Evolutionary conservation across 2,797 vertebrate genomes (phyloP), one percentile per base, ranked within the genome.

Genomic region (Triplophysa bombifrons): DNA sequence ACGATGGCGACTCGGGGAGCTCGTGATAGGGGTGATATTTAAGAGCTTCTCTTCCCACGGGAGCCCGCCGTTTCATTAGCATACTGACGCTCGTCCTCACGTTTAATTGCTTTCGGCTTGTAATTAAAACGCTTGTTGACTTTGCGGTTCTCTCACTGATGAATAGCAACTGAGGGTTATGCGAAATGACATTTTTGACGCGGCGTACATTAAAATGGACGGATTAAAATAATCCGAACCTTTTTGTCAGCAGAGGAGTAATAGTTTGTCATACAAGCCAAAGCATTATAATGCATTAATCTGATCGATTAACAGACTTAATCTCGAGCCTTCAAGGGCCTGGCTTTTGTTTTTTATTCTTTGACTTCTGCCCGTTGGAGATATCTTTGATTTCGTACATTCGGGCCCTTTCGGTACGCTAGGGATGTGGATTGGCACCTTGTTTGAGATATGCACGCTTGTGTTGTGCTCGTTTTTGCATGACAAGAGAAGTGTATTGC

Each of bases 121-220:
- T 92, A 91, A 93, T 93, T 93, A 93, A 93, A 87, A 92, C 89
- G 90, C 90, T 91, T 93, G 93, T 94, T 93, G 92, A 93, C 92
- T 93, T 92, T 93, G 90, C 90, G 85, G 91, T 93, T 91, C 91
- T 90, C 90, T 91, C 85, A 86, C 90, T 91, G 93, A 93, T 94
- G 93, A 94, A 93, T 93, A 91, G 93, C 91, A 93, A 92, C 92
- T 90, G 89, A 90, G 91, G 91, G 90, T 93, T 93, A 90, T 91
- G 87, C 88, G 91, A 91, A 92, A 93, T 93, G 91, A 93, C 90
- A 93, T 88, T 91, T 91, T 87, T 86, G 88, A 87, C 87, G 87
- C 25, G 90, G 93, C 92, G 91, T 92, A 89, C 92, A 92, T 91
- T 83, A 88, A 72, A 61, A 84, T 84, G 78, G 50, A 80, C 71